Evolutionary conservation across 2,888 invertebrate genomes (phyloP).

Genomic region (Mantis religiosa): DNA sequence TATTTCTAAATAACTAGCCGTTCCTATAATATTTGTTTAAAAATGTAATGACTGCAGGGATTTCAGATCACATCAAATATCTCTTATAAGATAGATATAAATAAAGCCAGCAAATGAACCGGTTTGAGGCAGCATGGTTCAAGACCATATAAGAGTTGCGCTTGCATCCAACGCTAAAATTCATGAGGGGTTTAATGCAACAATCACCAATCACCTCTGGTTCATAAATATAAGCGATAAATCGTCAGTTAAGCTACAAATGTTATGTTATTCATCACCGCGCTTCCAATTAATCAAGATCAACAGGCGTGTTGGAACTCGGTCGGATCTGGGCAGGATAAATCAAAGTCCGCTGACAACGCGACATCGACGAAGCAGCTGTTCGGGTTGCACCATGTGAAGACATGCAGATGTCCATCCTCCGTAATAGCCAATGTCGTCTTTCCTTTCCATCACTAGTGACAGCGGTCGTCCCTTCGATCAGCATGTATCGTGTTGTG

Average conservation of each 20-base stretch:
- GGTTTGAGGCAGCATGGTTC: not conserved
- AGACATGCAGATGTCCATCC: not conserved
- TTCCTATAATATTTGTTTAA: too few relatives aligned
- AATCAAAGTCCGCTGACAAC: not conserved
- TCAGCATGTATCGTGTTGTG: too few relatives aligned
- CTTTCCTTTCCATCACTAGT: too few relatives aligned
- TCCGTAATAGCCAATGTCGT: too few relatives aligned
- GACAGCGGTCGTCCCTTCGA: too few relatives aligned
- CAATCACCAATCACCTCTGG: not conserved
- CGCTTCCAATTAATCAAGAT: not conserved
- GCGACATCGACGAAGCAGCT: not conserved
- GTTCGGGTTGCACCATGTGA: not conserved
- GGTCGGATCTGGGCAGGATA: not conserved
- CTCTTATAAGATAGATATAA: not conserved
- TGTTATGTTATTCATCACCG: not conserved
- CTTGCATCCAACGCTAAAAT: not conserved
- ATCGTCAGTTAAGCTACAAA: not conserved
- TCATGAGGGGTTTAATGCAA: not conserved
- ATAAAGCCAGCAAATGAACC: not conserved
- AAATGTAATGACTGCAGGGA: not conserved
- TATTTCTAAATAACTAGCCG: too few relatives aligned
- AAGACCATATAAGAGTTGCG: not conserved
- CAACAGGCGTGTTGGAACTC: not conserved
- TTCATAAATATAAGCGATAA: not conserved
- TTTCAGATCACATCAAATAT: not conserved